Conservation (phyloP, 2,888 invertebrate species). For the Apamea epomidion region DNA sequence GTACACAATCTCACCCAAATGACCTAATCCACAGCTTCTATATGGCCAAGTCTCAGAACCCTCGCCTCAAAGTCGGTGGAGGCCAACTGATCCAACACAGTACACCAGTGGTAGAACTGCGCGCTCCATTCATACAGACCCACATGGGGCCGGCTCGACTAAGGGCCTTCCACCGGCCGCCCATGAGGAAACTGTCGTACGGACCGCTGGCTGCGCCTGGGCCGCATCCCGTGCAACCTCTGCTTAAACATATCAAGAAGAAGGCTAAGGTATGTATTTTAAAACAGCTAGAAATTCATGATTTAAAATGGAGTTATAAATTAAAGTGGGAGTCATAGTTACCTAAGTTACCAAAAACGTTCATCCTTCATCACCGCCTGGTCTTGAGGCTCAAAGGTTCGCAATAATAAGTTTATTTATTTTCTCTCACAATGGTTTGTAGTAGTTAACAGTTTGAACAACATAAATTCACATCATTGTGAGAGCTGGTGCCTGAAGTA, state of each 20-base stretch:
- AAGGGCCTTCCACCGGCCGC: constrained; percentile 98
- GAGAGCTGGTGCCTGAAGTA: no score
- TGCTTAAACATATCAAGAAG: constrained; percentile 97
- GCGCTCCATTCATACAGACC: constrained; percentile 98
- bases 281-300: background rate
- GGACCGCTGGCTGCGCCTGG: constrained; percentile 94
- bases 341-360: background rate
- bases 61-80: constrained; percentile 96
- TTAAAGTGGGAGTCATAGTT: background rate
- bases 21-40: constrained; percentile 93
- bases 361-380: background rate
- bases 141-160: constrained; percentile 94
- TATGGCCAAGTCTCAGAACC: constrained; percentile 96
- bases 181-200: constrained; percentile 96
- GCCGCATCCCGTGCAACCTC: constrained; percentile 95
- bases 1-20: background rate
- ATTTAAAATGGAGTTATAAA: background rate
- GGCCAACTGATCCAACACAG: constrained; percentile 99
- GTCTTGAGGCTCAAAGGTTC: background rate
- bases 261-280: constrained; percentile 93
- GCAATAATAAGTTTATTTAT: no score
- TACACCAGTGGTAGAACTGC: constrained; percentile 98
- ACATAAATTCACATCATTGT: no score
- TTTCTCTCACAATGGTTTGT: no score
- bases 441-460: no score